Evolutionary conservation across 2,797 vertebrate species (phyloP).

Genomic region (Microctenopoma steveboyesi): DNA sequence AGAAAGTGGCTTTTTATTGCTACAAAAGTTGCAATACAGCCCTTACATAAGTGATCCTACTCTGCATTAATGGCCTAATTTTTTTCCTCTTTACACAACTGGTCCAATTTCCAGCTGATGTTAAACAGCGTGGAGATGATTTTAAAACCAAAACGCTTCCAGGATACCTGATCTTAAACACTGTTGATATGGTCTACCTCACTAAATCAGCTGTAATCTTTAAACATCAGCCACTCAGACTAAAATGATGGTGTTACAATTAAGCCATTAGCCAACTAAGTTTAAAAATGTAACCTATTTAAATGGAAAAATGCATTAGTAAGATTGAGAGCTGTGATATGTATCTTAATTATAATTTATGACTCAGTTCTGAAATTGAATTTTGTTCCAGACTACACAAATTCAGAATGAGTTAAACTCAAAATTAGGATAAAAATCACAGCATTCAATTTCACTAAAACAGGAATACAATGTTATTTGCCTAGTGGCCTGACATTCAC

Average conservation of each 20-base stretch:
- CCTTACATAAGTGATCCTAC: not conserved
- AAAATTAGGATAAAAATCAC: slow-evolving; percentile 13
- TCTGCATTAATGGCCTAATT: not conserved
- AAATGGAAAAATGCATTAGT: slow-evolving; percentile 1
- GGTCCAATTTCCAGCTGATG: not conserved
- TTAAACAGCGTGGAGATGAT: slow-evolving; percentile 22
- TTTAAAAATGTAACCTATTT: slow-evolving; percentile 8
- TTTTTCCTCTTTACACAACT: not conserved
- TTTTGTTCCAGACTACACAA: not conserved
- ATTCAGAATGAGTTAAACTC: slow-evolving; percentile 11
- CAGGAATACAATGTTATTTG: slow-evolving; percentile 14
- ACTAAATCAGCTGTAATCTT: not conserved
- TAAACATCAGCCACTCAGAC: not conserved
- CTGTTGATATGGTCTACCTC: not conserved
- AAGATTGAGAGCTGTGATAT: slow-evolving; percentile 20
- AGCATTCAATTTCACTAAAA: slow-evolving; percentile 21
- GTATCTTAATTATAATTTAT: not conserved
- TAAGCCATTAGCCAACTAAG: slow-evolving; percentile 22
- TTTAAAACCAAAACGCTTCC: slow-evolving; percentile 27
- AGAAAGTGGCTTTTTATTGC: not conserved
- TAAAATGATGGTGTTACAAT: not conserved
- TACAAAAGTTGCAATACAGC: not conserved
- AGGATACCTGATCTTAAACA: slow-evolving; percentile 14
- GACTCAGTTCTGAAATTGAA: not conserved
- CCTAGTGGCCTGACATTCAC: slow-evolving; percentile 16